phyloP scores from a whole-genome alignment of 2,797 vertebrate species.

The Bryconaethiops microstoma region DNA sequence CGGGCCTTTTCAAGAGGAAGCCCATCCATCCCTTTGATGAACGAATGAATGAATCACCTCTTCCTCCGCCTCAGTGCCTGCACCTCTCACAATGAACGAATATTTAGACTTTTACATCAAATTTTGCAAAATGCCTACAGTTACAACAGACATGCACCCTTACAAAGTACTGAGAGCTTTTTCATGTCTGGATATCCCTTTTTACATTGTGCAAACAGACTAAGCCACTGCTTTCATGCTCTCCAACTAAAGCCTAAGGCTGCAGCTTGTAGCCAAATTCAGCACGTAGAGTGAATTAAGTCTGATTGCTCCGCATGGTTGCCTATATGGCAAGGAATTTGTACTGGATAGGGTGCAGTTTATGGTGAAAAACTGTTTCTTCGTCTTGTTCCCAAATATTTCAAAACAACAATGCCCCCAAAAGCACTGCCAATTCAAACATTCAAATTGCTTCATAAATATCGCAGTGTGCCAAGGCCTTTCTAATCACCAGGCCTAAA shows the following conservation, averaged over 20 bases:
- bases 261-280: background rate
- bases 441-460: background rate
- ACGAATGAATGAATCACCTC: background rate
- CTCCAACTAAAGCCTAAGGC: background rate
- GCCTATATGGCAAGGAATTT: background rate
- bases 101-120: background rate
- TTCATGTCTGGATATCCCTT: background rate
- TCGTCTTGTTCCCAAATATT: background rate
- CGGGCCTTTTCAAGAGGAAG: constrained; percentile 14
- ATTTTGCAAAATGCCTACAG: background rate
- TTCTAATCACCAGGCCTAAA: no score
- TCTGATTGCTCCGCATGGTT: background rate
- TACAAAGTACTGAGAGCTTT: background rate
- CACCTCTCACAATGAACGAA: background rate
- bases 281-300: background rate
- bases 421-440: background rate
- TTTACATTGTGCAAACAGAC: background rate
- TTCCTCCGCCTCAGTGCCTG: constrained; percentile 5
- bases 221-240: background rate
- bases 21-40: constrained; percentile 18
- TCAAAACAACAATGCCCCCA: background rate
- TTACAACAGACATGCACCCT: background rate
- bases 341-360: background rate
- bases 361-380: background rate
- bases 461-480: background rate